Base-by-base conservation (phyloP, 2,888 invertebrate species). In the Unio pictorum region DNA sequence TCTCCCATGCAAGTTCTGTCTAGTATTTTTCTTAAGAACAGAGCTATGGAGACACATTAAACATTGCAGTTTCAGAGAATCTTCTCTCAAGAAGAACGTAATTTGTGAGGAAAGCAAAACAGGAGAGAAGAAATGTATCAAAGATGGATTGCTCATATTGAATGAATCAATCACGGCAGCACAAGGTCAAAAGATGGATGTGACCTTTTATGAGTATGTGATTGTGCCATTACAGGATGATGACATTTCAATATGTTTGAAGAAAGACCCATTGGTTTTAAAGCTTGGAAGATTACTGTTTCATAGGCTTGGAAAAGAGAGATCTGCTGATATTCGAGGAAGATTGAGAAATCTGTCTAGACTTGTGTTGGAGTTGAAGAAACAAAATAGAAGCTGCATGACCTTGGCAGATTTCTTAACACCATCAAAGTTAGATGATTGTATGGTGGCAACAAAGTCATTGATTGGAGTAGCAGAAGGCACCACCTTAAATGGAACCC, bases 31-130 rank as follows among this genome's bases (percentile, higher is more conserved):
- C 34, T 55, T 61, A 26, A 66, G 61, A 55, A 55, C 55, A 59
- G 60, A 66, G 54, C 66, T 66, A 61, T 66, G 66, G 66, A 66
- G 61, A 66, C 61, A 66, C 61, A 45, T 61, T 20, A 60, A 66
- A 55, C 23, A 26, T 61, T 66, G 66, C 26, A 26, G 26, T 55
- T 66, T 66, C 23, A 55, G 55, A 63, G 63, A 63, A 63, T 34
- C 34, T 4, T 34, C 34, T 34, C 34, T 34, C 34, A 34, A 34
- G 34, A 45, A 45, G 61, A 34, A 61, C 0, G 61, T 8, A 23
- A n/a, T 61, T n/a, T 34, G 54, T 5, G 34, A 45, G 34, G 34
- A 61, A n/a, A 61, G 34, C 23, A 54, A 34, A 61, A 54, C 61
- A 45, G 61, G 20, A 7, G 61, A 61, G 61, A 61, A 34, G 23